Conservation (phyloP, 1,140 invertebrate genomes). For the Cecropterus lyciades region DNA sequence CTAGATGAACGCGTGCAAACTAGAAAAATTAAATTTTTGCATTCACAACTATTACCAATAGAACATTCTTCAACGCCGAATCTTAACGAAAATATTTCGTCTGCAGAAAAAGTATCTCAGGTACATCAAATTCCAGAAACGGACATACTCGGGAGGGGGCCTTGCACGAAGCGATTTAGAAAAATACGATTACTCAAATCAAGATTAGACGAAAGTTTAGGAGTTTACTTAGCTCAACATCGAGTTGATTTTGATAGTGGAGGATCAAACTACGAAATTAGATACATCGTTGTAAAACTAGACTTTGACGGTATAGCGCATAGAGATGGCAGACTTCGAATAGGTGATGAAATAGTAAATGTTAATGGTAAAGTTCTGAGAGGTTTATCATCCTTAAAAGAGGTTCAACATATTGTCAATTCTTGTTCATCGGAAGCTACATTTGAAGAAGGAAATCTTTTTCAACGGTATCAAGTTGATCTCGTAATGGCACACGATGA, state of each 20-base stretch:
- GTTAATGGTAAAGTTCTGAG: constrained; percentile 92
- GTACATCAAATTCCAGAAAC: constrained; percentile 51
- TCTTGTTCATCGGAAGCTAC: constrained; percentile 80
- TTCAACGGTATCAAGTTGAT: constrained; percentile 86
- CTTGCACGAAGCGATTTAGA: constrained; percentile 83
- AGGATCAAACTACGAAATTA: constrained; percentile 85
- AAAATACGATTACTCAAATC: constrained; percentile 86
- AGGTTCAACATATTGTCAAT: constrained; percentile 86
- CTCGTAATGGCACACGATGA: constrained; percentile 86
- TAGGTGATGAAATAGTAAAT: constrained; percentile 94
- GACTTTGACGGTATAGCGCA: constrained; percentile 92
- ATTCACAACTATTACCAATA: constrained; percentile 71
- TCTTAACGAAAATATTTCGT: constrained; percentile 48
- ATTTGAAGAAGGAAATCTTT: constrained; percentile 68
- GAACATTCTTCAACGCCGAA: constrained; percentile 68
- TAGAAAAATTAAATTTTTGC: constrained; percentile 80
- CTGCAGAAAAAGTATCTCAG: constrained; percentile 35
- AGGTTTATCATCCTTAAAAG: constrained; percentile 88
- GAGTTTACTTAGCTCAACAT: constrained; percentile 89
- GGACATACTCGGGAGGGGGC: constrained; percentile 75
- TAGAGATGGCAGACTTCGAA: constrained; percentile 91
- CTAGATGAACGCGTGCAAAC: constrained; percentile 81
- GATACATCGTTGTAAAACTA: constrained; percentile 93
- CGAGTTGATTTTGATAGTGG: constrained; percentile 82
- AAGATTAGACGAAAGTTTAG: constrained; percentile 87